Base-by-base conservation (phyloP, 92 coral and sea anemone species). In the Ricordea florida region DNA sequence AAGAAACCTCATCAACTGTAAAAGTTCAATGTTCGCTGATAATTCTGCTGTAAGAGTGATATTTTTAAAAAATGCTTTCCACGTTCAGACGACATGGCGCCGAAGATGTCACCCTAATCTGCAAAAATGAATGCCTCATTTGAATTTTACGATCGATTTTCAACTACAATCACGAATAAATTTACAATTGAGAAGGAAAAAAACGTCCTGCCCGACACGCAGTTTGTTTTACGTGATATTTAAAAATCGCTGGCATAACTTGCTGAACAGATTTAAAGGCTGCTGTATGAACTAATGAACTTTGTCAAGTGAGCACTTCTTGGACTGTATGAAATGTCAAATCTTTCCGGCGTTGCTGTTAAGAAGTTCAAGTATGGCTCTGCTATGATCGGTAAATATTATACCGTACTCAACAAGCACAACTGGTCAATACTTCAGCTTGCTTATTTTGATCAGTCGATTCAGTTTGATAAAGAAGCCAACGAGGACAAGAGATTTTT, bases 11-110 rank as follows among this genome's bases (percentile, higher is more conserved):
- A 65, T 65, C 77, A 51, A 30, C 77, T 38, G 15, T 40, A 53
- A 53, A 70, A 70, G 56, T n/a, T n/a, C n/a, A 13, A 70, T 70
- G 53, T 70, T 52, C 77, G 56, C 77, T 55, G 40, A 53, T 31
- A 33, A 70, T 36, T 70, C 46, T 55, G 9, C 25, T 17, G 32
- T 27, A 65, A 56, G 65, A 18, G 42, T 70, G 56, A 70, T 70
- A 63, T 70, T 65, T 36, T 28, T 41, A 65, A 53, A 51, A 51
- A 53, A 41, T 17, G 63, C 3, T n/a, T n/a, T 27, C 55, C 62
- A 57, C 30, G 23, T 70, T 69, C 40, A 70, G 77, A 70, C 77
- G 56, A 53, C 48, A 70, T 55, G 77, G 77, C 77, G 77, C 77
- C 77, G 32, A 13, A 9, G 45, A 14, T 70, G 77, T 70, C 77